Evolutionary conservation across 2,113 vertebrate species (phyloP).

Genomic region (Thomomys bottae): DNA sequence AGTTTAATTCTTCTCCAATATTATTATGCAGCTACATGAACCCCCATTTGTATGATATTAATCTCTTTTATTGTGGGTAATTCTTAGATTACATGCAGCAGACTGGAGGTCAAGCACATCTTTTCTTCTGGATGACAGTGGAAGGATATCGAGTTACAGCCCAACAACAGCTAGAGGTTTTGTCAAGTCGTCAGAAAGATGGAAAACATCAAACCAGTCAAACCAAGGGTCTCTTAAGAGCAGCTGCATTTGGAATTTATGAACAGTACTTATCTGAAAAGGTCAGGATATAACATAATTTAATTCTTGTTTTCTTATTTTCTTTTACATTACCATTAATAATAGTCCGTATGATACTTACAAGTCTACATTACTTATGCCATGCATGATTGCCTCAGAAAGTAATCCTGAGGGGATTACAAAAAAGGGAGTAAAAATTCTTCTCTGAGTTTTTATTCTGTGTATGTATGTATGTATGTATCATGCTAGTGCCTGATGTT

Average conservation of each 20-base stretch:
- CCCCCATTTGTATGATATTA: slow-evolving; percentile 8
- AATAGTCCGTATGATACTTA: slow-evolving; percentile 4
- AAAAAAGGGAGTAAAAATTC: too few species aligned
- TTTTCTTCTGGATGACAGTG: slow-evolving; percentile 99
- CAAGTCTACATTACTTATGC: slow-evolving; percentile 10
- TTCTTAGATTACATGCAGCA: slow-evolving; percentile 97
- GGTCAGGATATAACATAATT: slow-evolving; percentile 77
- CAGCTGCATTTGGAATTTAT: slow-evolving; percentile 96
- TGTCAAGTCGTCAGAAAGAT: slow-evolving; percentile 91
- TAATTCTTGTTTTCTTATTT: background rate
- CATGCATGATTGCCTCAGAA: background rate
- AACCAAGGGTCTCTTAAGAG: slow-evolving; percentile 95
- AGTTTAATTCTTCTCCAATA: slow-evolving; percentile 7
- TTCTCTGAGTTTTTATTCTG: background rate
- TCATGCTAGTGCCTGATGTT: slow-evolving; percentile 18
- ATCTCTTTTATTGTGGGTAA: background rate
- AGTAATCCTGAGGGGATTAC: background rate
- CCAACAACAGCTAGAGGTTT: slow-evolving; percentile 96
- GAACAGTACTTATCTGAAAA: slow-evolving; percentile 99
- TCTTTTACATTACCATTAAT: background rate
- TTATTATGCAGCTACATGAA: background rate
- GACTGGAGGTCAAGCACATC: slow-evolving; percentile 96
- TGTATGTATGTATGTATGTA: background rate
- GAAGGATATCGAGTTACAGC: slow-evolving; percentile 99
- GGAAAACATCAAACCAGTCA: slow-evolving; percentile 94